These are phyloP conservation scores for Diadromus collaris DNA, from an alignment of 2,888 invertebrate genomes.

Conservation along the genomic window DNA sequence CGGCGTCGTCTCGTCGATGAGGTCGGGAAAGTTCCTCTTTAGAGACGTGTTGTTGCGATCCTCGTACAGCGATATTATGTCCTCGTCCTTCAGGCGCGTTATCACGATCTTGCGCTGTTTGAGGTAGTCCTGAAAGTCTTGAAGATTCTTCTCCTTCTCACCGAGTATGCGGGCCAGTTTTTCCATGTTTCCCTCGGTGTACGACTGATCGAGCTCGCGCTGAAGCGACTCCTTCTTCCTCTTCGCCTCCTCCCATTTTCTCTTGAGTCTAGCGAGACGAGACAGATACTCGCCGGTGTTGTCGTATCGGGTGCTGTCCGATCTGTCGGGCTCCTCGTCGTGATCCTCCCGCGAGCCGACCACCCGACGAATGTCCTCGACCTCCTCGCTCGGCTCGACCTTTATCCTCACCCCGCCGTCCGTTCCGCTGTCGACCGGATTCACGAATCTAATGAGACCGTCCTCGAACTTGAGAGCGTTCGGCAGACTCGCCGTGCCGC, in stretches of 20 bases:
- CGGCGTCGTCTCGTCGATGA: slow-evolving; percentile 66
- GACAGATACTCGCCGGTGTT: slow-evolving; percentile 68
- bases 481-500: slow-evolving; percentile 61
- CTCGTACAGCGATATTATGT: slow-evolving; percentile 75
- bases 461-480: slow-evolving; percentile 63
- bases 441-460: slow-evolving; percentile 60
- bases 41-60: slow-evolving; percentile 68
- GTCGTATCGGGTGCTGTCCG: slow-evolving; percentile 19
- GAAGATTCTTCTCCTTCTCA: slow-evolving; percentile 70
- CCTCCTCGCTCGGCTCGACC: slow-evolving; percentile 41
- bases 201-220: slow-evolving; percentile 68
- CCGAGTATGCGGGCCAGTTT: slow-evolving; percentile 73
- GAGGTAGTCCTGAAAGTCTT: slow-evolving; percentile 76
- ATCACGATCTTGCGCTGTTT: slow-evolving; percentile 76
- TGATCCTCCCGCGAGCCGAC: not conserved
- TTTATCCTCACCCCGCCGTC: slow-evolving; percentile 51
- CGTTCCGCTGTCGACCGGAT: slow-evolving; percentile 35
- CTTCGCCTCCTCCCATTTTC: slow-evolving; percentile 73
- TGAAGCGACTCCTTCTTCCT: slow-evolving; percentile 69
- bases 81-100: slow-evolving; percentile 75
- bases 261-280: slow-evolving; percentile 67
- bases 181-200: slow-evolving; percentile 71
- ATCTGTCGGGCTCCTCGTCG: slow-evolving; percentile 5
- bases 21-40: slow-evolving; percentile 67
- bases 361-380: slow-evolving; percentile 23